phyloP scores from a whole-genome alignment of 1,140 invertebrate genomes.

The Drosophila kurseongensis region DNA sequence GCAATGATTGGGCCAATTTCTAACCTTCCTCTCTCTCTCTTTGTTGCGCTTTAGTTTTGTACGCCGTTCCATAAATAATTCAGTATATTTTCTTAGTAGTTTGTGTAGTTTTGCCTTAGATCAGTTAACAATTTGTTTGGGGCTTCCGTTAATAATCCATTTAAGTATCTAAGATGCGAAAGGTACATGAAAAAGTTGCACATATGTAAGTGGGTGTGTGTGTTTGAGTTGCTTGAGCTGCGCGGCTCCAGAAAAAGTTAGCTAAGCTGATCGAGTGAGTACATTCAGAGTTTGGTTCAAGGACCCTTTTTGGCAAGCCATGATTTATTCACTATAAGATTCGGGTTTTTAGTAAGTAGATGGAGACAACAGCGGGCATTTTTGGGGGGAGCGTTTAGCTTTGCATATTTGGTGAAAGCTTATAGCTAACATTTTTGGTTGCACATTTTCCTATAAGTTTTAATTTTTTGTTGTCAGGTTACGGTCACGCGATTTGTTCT shows the following conservation, averaged over 20 bases:
- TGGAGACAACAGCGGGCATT: slow-evolving; percentile 22
- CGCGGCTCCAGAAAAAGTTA: slow-evolving; percentile 35
- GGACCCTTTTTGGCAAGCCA: slow-evolving; percentile 37
- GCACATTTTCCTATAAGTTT: slow-evolving; percentile 48
- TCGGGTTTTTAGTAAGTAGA: slow-evolving; percentile 16
- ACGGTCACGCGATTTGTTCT: slow-evolving; percentile 69
- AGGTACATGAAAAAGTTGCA: slow-evolving; percentile 79
- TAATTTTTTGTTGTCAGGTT: slow-evolving; percentile 53
- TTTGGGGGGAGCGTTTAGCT: slow-evolving; percentile 24
- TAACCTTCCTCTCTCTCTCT: slow-evolving; percentile 16
- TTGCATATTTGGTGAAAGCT: slow-evolving; percentile 58
- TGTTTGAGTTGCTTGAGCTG: slow-evolving; percentile 18
- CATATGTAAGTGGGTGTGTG: slow-evolving; percentile 53
- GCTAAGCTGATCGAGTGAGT: slow-evolving; percentile 45
- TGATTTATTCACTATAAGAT: slow-evolving; percentile 13
- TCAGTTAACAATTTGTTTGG: slow-evolving; percentile 61
- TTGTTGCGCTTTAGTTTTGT: slow-evolving; percentile 35
- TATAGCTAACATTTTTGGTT: slow-evolving; percentile 63
- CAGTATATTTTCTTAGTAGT: slow-evolving; percentile 50
- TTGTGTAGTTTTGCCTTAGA: slow-evolving; percentile 55
- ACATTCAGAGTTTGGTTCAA: slow-evolving; percentile 27
- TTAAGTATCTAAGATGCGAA: slow-evolving; percentile 78
- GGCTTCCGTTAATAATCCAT: slow-evolving; percentile 40
- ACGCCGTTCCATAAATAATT: slow-evolving; percentile 57
- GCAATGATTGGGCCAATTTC: slow-evolving; percentile 20